A percentile compares a stretch with the other conserved stretches of the same genome.
Evolutionary conservation across 2,797 vertebrate species (phyloP).

Genomic region (Crotalus adamanteus): DNA sequence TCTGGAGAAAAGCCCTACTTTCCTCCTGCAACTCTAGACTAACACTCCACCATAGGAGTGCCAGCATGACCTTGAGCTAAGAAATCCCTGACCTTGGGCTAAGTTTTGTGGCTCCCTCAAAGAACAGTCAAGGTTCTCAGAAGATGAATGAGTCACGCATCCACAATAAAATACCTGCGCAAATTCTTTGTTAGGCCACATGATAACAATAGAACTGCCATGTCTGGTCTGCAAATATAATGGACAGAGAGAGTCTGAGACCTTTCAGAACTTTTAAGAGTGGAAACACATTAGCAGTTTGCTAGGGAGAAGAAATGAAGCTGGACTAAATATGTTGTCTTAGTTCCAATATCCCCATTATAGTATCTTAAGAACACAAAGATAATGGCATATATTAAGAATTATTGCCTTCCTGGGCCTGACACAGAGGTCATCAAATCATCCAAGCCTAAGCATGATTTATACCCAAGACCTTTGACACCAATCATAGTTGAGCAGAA

Average conservation of each 20-base stretch:
- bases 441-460: not conserved
- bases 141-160: not conserved
- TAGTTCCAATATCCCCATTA: not conserved
- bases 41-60: not conserved
- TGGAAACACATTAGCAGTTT: not conserved
- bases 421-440: not conserved
- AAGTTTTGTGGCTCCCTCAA: not conserved
- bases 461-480: not conserved
- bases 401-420: not conserved
- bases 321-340: not conserved
- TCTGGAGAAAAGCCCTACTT: not conserved
- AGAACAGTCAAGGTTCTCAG: not conserved
- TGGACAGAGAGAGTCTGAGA: not conserved
- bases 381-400: not conserved
- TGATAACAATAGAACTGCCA: not conserved
- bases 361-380: not conserved
- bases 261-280: not conserved
- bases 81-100: not conserved
- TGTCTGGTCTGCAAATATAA: not conserved
- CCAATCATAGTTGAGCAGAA: not conserved
- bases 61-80: not conserved
- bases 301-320: not conserved
- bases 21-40: not conserved
- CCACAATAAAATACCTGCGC: not conserved
- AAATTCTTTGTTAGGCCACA: not conserved